Evolutionary conservation across 2,888 invertebrate species (phyloP), one percentile per base, ranked within the genome.

Genomic region (Arrhopalites spinosus): DNA sequence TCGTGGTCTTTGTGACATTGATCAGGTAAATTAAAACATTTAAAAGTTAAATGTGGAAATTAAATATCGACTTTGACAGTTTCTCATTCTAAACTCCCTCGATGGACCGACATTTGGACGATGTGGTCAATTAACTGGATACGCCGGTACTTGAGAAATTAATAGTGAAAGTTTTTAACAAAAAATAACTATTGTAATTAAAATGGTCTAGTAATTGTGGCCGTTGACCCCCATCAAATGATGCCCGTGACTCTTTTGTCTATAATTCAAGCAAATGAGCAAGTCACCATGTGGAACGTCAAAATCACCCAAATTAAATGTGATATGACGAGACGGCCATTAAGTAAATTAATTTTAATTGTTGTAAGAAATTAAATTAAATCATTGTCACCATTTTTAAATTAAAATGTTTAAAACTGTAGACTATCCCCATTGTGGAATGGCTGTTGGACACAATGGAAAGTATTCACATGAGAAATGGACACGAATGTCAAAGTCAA

Each of bases 71-170:
- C n/a, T n/a, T n/a, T n/a, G n/a, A n/a, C 85, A 53, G 53, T 80
- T 85, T 61, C 84, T 84, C 53, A 83, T 85, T 72, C 83, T 85
- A 74, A 85, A 85, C 79, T 84, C 85, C 5, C 79, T 84, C 17
- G 85, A 85, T 72, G 85, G 85, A 13, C 84, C 85, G 3, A 85
- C 85, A 0, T 83, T 84, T 25, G 84, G 84, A 1, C 83, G 85
- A 64, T 85, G 85, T 79, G 85, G 85, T 8, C 83, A 84, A 27
- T 81, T 85, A 0, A 83, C 84, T 20, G 85, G 85, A 67, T 85
- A 85, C 64, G 83, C 84, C 20, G 85, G 85, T 85, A 82, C 83
- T n/a, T n/a, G 83, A 84, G 79, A 23, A n/a, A n/a, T n/a, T n/a
- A n/a, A n/a, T n/a, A n/a, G n/a, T n/a, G n/a, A n/a, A n/a, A n/a